These are phyloP conservation scores for Erynnis tages DNA, from an alignment of 2,888 invertebrate genomes.

Conservation along the genomic window DNA sequence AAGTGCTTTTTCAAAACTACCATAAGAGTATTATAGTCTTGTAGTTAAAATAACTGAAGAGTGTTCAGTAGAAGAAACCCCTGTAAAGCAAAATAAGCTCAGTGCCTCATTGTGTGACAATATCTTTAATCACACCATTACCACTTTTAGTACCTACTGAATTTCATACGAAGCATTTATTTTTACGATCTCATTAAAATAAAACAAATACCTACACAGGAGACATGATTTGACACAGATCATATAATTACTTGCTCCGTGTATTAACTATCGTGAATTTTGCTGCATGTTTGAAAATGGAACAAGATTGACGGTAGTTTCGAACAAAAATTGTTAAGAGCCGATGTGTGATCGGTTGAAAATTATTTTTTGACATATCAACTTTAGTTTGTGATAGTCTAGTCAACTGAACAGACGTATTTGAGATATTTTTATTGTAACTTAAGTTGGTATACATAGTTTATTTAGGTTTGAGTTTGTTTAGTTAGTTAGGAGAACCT, in stretches of 20 bases:
- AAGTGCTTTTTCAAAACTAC: constrained; percentile 60
- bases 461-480: constrained; percentile 22
- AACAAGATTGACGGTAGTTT: constrained; percentile 15
- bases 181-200: constrained; percentile 24
- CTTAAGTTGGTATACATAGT: constrained; percentile 22
- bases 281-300: neutral
- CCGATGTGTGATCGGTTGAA: constrained; percentile 26
- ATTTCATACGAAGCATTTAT: constrained; percentile 21
- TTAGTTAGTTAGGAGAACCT: constrained; percentile 22
- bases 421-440: constrained; percentile 17
- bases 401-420: constrained; percentile 26
- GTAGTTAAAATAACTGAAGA: constrained; percentile 48
- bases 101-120: constrained; percentile 76
- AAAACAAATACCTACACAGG: neutral
- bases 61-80: constrained; percentile 70
- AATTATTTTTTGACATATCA: constrained; percentile 27
- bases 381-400: constrained; percentile 27
- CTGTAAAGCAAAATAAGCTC: constrained; percentile 55
- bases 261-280: constrained; percentile 14
- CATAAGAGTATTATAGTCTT: constrained; percentile 43
- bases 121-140: constrained; percentile 55
- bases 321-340: constrained; percentile 13
- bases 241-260: constrained; percentile 21
- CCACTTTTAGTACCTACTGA: constrained; percentile 13
- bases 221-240: constrained; percentile 4